A percentile compares a stretch with the other conserved stretches of the same genome.
These are phyloP conservation scores for Drosophila stalkeri DNA, from an alignment of 2,888 invertebrate genomes.

Conservation along the genomic window DNA sequence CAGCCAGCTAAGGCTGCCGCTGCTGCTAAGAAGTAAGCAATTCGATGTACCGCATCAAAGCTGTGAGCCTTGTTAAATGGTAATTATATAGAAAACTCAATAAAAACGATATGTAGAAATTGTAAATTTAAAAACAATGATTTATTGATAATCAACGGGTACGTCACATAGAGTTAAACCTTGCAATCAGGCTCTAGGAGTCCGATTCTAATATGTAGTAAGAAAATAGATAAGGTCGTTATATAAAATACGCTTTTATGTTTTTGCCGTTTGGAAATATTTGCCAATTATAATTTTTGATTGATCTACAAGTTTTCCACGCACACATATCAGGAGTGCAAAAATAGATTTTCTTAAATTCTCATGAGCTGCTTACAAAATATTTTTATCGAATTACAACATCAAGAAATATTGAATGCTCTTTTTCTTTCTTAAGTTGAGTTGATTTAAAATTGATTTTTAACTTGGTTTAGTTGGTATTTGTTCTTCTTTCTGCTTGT, in stretches of 20 bases:
- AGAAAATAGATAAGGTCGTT: slow-evolving; percentile 59
- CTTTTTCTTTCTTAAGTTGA: slow-evolving; percentile 21
- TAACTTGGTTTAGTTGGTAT: slow-evolving; percentile 38
- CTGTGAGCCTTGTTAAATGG: slow-evolving; percentile 51
- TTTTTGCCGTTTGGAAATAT: slow-evolving; percentile 32
- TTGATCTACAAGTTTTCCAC: slow-evolving; percentile 26
- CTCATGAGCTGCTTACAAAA: slow-evolving; percentile 44
- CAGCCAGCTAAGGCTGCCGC: slow-evolving; percentile 73
- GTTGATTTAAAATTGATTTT: slow-evolving; percentile 27
- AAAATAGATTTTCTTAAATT: slow-evolving; percentile 42
- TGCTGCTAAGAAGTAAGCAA: slow-evolving; percentile 60
- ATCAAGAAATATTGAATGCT: slow-evolving; percentile 23
- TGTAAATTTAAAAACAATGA: slow-evolving; percentile 62
- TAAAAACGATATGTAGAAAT: slow-evolving; percentile 63
- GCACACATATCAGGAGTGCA: slow-evolving; percentile 18
- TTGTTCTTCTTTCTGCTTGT: background rate
- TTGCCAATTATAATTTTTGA: slow-evolving; percentile 37
- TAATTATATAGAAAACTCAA: slow-evolving; percentile 55
- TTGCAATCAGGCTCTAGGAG: slow-evolving; percentile 22
- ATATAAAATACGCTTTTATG: slow-evolving; percentile 51
- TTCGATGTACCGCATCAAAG: slow-evolving; percentile 8
- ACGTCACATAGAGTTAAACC: slow-evolving; percentile 39
- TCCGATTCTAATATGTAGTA: slow-evolving; percentile 39
- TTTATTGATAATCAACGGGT: slow-evolving; percentile 51
- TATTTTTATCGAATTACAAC: slow-evolving; percentile 29